Evolutionary conservation across 1,140 invertebrate genomes (phyloP).

Genomic region (Drosophila ercepeae): DNA sequence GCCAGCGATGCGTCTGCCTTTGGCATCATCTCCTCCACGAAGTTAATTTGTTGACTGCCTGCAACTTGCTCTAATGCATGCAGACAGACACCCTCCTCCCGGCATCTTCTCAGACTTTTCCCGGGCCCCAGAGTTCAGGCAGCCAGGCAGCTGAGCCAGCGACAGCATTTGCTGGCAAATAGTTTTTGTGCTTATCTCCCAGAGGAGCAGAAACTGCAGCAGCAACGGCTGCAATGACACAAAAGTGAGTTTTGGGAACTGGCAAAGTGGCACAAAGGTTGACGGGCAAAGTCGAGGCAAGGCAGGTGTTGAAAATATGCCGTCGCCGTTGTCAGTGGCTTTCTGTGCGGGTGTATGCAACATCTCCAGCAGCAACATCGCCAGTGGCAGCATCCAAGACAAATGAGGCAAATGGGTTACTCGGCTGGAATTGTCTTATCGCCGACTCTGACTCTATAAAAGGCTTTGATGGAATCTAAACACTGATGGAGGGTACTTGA

Average conservation of each 20-base stretch:
- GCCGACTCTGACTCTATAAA: slow-evolving; percentile 13
- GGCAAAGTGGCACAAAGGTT: slow-evolving; percentile 81
- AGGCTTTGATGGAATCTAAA: slow-evolving; percentile 9
- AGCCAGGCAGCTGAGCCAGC: slow-evolving; percentile 52
- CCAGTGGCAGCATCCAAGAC: slow-evolving; percentile 6
- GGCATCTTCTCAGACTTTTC: slow-evolving; percentile 2
- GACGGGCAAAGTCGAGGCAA: slow-evolving; percentile 63
- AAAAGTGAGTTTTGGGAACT: slow-evolving; percentile 81
- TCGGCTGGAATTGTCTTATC: slow-evolving; percentile 39
- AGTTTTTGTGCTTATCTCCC: slow-evolving; percentile 57
- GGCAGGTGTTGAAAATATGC: slow-evolving; percentile 81
- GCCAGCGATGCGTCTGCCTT: slow-evolving; percentile 34
- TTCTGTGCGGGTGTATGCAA: slow-evolving; percentile 58
- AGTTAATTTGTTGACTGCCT: slow-evolving; percentile 76
- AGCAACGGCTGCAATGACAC: slow-evolving; percentile 63
- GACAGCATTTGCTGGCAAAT: slow-evolving; percentile 70
- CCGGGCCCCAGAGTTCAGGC: slow-evolving; percentile 9
- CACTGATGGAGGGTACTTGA: slow-evolving; percentile 24
- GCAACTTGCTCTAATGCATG: slow-evolving; percentile 81
- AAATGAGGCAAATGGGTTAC: slow-evolving; percentile 68
- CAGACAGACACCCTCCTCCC: slow-evolving; percentile 37
- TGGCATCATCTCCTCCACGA: slow-evolving; percentile 43
- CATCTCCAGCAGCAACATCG: slow-evolving; percentile 20
- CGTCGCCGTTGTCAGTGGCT: slow-evolving; percentile 53
- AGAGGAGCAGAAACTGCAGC: slow-evolving; percentile 23